These are phyloP conservation scores for Tonatia bakeri DNA, from an alignment of 2,113 vertebrate species.

Conservation along the genomic window DNA sequence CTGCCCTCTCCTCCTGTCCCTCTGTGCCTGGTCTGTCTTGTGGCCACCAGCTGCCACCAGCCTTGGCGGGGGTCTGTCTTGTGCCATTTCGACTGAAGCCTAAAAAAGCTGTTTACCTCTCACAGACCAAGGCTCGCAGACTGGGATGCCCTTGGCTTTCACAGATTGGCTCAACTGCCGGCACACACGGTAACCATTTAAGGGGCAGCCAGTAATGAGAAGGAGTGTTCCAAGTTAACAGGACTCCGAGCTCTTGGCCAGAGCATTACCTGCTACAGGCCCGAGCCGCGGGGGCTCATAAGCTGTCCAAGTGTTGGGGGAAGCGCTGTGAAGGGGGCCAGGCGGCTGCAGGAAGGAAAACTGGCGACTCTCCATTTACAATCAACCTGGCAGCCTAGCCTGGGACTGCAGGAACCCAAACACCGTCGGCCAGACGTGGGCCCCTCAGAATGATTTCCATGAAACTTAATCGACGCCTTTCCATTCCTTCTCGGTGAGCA, in stretches of 20 bases:
- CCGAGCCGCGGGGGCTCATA: not conserved
- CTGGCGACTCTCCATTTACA: not conserved
- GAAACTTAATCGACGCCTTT: conserved; percentile 60
- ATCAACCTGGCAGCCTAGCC: not conserved
- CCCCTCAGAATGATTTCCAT: conserved; percentile 33
- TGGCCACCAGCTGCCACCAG: not conserved
- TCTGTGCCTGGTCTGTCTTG: not conserved
- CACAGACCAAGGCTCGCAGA: not conserved
- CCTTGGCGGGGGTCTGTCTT: not conserved
- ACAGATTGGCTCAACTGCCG: not conserved
- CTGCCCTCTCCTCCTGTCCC: not conserved
- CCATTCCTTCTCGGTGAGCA: conserved; percentile 36
- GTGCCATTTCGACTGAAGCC: not conserved
- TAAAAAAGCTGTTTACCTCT: not conserved
- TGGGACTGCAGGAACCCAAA: conserved; percentile 39
- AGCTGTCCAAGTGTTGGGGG: not conserved
- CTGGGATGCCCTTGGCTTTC: not conserved
- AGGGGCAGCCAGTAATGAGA: not conserved
- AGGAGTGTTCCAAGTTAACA: not conserved
- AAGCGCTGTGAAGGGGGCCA: not conserved
- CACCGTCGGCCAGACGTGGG: not conserved
- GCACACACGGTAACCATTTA: conserved; percentile 9
- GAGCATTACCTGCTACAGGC: not conserved
- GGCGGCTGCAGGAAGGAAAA: not conserved
- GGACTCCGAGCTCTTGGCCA: not conserved